These are phyloP conservation scores for Nemapogon koenigi DNA, from an alignment of 2,888 invertebrate genomes.

Conservation along the genomic window DNA sequence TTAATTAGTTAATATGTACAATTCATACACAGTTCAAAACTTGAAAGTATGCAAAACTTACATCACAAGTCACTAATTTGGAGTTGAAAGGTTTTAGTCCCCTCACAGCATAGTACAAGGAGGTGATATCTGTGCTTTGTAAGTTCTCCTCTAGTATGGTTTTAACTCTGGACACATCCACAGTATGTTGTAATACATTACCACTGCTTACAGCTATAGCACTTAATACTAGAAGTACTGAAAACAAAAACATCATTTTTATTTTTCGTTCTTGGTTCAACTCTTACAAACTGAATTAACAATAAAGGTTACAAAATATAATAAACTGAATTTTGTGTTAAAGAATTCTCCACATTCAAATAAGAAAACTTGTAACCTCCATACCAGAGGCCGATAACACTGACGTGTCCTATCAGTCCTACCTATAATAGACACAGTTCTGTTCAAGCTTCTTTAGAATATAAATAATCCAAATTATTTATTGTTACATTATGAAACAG, in stretches of 20 bases:
- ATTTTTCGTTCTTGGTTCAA: neutral
- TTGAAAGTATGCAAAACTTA: constrained; percentile 36
- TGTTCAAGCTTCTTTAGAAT: too few species aligned
- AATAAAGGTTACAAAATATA: too few species aligned
- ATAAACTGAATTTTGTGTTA: neutral
- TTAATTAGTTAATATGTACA: neutral
- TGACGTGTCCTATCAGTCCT: constrained; percentile 41
- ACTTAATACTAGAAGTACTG: constrained; percentile 31
- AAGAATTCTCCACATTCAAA: neutral
- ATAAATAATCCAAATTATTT: too few species aligned
- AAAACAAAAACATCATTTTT: constrained; percentile 20
- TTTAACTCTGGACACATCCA: constrained; percentile 45
- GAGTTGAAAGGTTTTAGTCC: constrained; percentile 74
- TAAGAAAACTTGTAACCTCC: constrained; percentile 13
- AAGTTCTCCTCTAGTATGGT: constrained; percentile 49
- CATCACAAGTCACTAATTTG: constrained; percentile 67
- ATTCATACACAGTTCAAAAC: neutral
- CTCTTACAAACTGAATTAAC: too few species aligned
- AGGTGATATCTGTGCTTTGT: constrained; percentile 66
- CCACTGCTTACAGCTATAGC: constrained; percentile 31
- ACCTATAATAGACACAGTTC: too few species aligned
- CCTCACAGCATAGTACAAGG: constrained; percentile 75
- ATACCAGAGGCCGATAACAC: constrained; percentile 20
- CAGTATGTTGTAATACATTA: constrained; percentile 39
- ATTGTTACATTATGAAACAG: too few species aligned